Base-by-base conservation (phyloP, 2,797 vertebrate genomes). In the Premnoplex brunnescens region DNA sequence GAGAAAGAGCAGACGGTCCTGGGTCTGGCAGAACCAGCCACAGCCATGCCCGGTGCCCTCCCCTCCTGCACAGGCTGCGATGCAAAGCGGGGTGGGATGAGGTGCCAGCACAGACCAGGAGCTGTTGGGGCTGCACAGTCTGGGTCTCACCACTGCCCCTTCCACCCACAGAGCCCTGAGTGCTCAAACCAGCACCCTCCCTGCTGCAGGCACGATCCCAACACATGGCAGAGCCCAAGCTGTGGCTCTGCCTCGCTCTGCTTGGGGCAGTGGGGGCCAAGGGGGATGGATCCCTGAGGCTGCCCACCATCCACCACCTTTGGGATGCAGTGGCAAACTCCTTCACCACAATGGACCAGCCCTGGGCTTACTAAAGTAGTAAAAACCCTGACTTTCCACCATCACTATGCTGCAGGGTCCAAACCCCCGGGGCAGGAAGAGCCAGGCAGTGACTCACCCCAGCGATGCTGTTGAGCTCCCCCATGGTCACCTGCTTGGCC, bases 401-500 rank as follows among this genome's bases (percentile, higher is more conserved):
- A 43, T 9, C 48, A 1, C 30, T 6, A 20, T 30, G 12, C 32
- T 3, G 23, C 6, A 1, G 1, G 23, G 28, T 30, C 55, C 1
- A 2, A 69, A 20, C 0, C 22, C n/a, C 32, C 1, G 7, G 3
- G 43, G 39, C 14, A 19, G 74, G 21, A 19, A 30, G 48, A n/a
- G 8, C 12, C 6, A 0, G 62, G 64, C 39, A 10, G 30, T 2
- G 2, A 95, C 99, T 99, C 98, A 99, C 99, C 98, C 99, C 99
- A 0, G 99, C 98, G 48, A 99, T 98, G 91, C 97, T 98, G 95
- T 97, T 98, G 76, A 99, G 98, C 39, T 99, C 98, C 1, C 97
- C 98, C 94, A 98, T 97, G 4, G 98, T 98, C 87, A 99, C 98
- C 92, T 98, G 98, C 97, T 98, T 98, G 95, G 98, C 98, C 13